A percentile compares a stretch with the other conserved stretches of the same genome.
Evolutionary conservation across 2,888 invertebrate species (phyloP).

Genomic region (Lobophora halterata): DNA sequence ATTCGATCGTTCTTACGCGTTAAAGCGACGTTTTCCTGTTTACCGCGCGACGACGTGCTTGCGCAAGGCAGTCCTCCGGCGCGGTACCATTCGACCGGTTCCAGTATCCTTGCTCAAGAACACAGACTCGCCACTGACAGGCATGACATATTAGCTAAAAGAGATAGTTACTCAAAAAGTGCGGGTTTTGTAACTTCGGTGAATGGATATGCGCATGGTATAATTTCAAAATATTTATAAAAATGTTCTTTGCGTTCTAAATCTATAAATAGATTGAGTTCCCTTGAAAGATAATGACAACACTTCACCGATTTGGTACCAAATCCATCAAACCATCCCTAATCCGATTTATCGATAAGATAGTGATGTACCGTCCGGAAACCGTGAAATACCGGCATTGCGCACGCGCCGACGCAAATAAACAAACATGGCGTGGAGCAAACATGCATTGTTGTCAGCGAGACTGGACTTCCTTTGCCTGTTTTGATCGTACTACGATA

Average conservation of each 20-base stretch:
- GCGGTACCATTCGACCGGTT: conserved; percentile 36
- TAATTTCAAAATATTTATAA: not conserved
- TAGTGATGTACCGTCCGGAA: conserved; percentile 41
- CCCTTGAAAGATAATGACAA: not conserved
- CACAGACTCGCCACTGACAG: conserved; percentile 21
- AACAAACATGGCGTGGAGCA: conserved; percentile 41
- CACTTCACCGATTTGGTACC: no score
- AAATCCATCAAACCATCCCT: no score
- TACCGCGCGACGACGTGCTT: conserved; percentile 40
- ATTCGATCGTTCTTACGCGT: conserved; percentile 26
- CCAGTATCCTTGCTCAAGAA: conserved; percentile 33
- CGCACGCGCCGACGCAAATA: conserved; percentile 49
- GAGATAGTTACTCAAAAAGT: conserved; percentile 25
- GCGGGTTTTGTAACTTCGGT: conserved; percentile 20
- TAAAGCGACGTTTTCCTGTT: conserved; percentile 45
- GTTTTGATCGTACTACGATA: conserved; percentile 36
- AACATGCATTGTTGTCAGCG: conserved; percentile 46
- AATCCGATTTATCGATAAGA: conserved; percentile 17
- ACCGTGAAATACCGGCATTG: conserved; percentile 51
- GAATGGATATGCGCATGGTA: conserved; percentile 2
- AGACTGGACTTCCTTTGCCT: conserved; percentile 43
- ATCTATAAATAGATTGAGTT: not conserved
- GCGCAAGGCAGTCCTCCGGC: conserved; percentile 37
- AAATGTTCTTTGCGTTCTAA: not conserved
- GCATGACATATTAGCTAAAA: conserved; percentile 21